Base-by-base conservation (phyloP, 2,797 vertebrate species). In the Ispidina picta region DNA sequence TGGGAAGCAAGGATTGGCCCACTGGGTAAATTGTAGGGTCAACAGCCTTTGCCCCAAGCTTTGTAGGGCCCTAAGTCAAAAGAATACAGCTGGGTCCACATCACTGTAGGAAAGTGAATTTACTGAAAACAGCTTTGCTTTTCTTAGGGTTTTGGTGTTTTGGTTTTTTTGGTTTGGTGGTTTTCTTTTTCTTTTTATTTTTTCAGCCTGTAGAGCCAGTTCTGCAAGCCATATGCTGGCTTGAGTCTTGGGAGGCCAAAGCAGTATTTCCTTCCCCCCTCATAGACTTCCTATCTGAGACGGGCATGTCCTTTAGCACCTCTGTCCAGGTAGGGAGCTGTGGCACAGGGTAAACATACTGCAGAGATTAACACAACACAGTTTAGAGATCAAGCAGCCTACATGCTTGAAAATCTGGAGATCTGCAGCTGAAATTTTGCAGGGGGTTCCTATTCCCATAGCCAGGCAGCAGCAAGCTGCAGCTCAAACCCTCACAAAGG, bases 211-310 rank as follows among this genome's bases (percentile, higher is more conserved):
- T 62, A 66, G 68, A 88, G 64, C 8, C 90, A 64, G 81, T 60
- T 92, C 95, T 92, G 92, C 88, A 60, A 86, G 73, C 92, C 95
- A 95, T 93, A 92, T 94, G 94, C 83, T 90, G 77, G 58, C 28
- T 49, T 31, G 48, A 79, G 62, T 14, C 71, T 78, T 92, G 77
- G 74, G 85, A 92, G 83, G 62, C 71, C 64, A 78, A 49, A 88
- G 46, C 56, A 54, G 11, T 26, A n/a, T 76, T 93, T 94, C 85
- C 74, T 92, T 60, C 17, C 51, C 29, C 5, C 12, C 3, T 1
- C 1, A 3, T 25, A 48, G 52, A 70, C 20, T 88, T 91, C 60
- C 85, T 51, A 76, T 1, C 16, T 1, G 21, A 89, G 72, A 66
- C 3, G 8, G 83, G 48, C 35, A 73, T 6, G 68, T 96, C 71